phyloP scores from a whole-genome alignment of 2,113 vertebrate genomes.

The Stictonetta naevosa region DNA sequence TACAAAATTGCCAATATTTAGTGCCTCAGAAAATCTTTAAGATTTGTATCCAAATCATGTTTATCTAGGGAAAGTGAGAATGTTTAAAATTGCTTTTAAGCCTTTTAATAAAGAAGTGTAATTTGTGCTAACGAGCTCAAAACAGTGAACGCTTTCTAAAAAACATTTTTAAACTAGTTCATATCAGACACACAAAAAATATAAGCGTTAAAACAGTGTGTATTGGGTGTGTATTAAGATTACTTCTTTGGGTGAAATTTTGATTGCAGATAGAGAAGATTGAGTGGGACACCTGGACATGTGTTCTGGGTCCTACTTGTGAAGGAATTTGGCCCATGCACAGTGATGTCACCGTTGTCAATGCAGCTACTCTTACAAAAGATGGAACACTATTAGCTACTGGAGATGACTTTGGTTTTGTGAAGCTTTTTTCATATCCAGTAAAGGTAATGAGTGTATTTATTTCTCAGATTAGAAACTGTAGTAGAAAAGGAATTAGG shows the following conservation, averaged over 20 bases:
- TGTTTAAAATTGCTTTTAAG: neutral
- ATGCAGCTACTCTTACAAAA: slow-evolving; percentile 89
- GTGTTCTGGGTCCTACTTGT: slow-evolving; percentile 91
- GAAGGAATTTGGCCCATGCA: slow-evolving; percentile 94
- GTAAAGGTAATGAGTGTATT: slow-evolving; percentile 83
- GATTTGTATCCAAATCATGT: neutral
- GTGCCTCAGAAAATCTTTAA: neutral
- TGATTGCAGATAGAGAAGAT: slow-evolving; percentile 90
- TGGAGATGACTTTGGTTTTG: slow-evolving; percentile 94
- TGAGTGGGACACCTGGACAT: slow-evolving; percentile 94
- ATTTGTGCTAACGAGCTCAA: neutral
- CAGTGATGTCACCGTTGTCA: slow-evolving; percentile 87
- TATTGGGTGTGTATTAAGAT: neutral
- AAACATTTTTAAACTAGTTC: neutral
- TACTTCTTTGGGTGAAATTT: neutral
- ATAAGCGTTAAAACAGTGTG: rapidly evolving
- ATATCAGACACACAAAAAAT: neutral
- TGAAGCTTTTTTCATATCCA: slow-evolving; percentile 95
- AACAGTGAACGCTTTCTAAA: neutral
- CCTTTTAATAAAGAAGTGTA: neutral
- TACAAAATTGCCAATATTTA: neutral
- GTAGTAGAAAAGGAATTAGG: neutral
- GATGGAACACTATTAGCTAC: slow-evolving; percentile 89
- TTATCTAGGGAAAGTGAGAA: neutral
- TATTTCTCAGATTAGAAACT: neutral